Percentiles rank a stretch among this genome's conserved stretches.
These are phyloP conservation scores for Brachynemurus nebulosus DNA, from an alignment of 2,888 invertebrate species.

Conservation along the genomic window DNA sequence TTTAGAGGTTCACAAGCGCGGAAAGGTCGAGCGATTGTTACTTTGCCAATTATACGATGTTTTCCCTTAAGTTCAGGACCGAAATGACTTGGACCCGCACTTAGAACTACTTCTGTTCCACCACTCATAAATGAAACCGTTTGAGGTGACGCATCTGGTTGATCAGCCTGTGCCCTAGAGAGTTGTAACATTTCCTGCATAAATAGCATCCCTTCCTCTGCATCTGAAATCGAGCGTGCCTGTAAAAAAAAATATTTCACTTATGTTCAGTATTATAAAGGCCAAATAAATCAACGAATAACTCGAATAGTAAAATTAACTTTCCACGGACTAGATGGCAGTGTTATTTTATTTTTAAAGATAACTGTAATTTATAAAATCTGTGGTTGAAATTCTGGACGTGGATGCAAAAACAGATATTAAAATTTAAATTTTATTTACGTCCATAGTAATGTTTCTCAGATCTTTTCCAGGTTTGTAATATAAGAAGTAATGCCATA, in stretches of 20 bases:
- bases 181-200: constrained; percentile 96
- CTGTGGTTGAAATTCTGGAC: too few relatives aligned
- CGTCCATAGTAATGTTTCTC: too few relatives aligned
- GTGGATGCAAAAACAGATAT: too few relatives aligned
- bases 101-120: constrained; percentile 32
- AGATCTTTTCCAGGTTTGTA: too few relatives aligned
- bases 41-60: constrained; percentile 47
- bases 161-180: constrained; percentile 53
- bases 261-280: too few relatives aligned
- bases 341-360: too few relatives aligned
- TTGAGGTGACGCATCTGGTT: constrained; percentile 41
- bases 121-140: constrained; percentile 33
- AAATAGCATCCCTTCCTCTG: constrained; percentile 83
- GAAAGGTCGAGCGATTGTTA: constrained; percentile 54
- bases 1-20: constrained; percentile 47
- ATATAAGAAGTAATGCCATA: too few relatives aligned
- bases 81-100: constrained; percentile 86
- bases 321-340: too few relatives aligned
- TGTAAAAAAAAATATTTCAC: constrained; percentile 29
- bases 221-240: constrained; percentile 77
- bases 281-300: too few relatives aligned
- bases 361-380: too few relatives aligned
- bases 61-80: constrained; percentile 58
- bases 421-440: too few relatives aligned
- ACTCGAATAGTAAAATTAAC: too few relatives aligned